phyloP scores from a whole-genome alignment of 2,797 vertebrate genomes.

The Anguilla anguilla region DNA sequence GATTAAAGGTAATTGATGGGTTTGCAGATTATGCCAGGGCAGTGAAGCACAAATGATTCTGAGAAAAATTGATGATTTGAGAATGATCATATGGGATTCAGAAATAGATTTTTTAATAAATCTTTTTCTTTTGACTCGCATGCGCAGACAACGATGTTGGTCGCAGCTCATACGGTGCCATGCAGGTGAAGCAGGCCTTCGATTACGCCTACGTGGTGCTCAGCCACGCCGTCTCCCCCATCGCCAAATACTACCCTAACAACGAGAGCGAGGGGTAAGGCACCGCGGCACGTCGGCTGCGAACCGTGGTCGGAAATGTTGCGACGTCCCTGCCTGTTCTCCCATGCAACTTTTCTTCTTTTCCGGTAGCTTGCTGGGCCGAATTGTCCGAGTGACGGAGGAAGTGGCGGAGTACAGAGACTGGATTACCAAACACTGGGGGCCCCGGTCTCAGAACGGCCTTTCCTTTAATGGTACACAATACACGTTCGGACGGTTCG shows the following conservation, averaged over 20 bases:
- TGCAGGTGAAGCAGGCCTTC: slow-evolving; percentile 98
- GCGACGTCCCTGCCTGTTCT: background rate
- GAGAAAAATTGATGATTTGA: background rate
- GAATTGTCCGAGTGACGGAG: slow-evolving; percentile 94
- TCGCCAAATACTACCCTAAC: slow-evolving; percentile 94
- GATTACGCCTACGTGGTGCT: slow-evolving; percentile 95
- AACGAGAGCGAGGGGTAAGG: slow-evolving; percentile 91
- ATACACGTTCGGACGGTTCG: too few relatives aligned
- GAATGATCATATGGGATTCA: background rate
- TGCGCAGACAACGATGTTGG: slow-evolving; percentile 90
- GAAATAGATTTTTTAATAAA: too few relatives aligned
- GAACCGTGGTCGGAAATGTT: background rate
- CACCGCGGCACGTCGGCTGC: background rate
- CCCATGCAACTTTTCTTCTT: slow-evolving; percentile 30
- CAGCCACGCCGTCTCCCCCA: slow-evolving; percentile 91
- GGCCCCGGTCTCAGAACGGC: slow-evolving; percentile 79
- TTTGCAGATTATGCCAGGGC: too few relatives aligned
- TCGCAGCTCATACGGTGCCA: slow-evolving; percentile 95
- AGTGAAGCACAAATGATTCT: too few relatives aligned
- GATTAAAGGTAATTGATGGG: too few relatives aligned
- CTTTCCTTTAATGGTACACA: slow-evolving; percentile 80
- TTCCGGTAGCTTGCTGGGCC: slow-evolving; percentile 83
- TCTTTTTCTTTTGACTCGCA: background rate
- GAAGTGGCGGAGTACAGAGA: slow-evolving; percentile 94
- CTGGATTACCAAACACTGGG: slow-evolving; percentile 94